These are phyloP conservation scores for Cheirogaleus medius DNA, from an alignment of 2,113 vertebrate genomes.

Conservation along the genomic window DNA sequence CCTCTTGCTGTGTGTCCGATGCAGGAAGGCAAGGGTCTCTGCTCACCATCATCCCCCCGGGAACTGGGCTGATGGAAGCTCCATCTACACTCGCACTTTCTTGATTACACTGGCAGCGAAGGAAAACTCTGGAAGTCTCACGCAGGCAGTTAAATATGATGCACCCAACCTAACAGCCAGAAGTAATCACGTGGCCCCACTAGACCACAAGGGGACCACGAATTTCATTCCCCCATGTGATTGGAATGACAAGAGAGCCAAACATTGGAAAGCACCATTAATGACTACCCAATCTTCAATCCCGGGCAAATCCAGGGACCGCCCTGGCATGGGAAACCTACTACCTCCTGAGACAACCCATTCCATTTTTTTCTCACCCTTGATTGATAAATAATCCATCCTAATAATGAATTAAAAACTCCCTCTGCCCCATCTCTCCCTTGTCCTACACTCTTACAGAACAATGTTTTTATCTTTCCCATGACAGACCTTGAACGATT, in stretches of 20 bases:
- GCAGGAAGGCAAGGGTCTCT: not conserved
- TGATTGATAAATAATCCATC: slow-evolving; percentile 21
- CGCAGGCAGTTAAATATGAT: not conserved
- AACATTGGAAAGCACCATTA: not conserved
- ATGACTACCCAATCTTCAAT: not conserved
- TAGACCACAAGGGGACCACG: not conserved
- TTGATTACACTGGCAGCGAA: not conserved
- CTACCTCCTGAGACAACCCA: not conserved
- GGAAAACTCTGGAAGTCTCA: not conserved
- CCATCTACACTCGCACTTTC: not conserved
- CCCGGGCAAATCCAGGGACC: not conserved
- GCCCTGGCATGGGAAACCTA: not conserved
- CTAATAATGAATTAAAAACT: slow-evolving; percentile 18
- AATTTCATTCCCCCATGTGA: not conserved
- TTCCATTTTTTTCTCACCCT: not conserved
- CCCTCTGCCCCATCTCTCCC: not conserved
- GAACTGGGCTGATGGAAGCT: not conserved
- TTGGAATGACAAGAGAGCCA: not conserved
- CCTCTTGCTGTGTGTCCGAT: not conserved
- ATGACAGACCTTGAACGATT: slow-evolving; percentile 33
- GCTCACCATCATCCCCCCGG: not conserved
- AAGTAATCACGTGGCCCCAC: not conserved
- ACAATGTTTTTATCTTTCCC: slow-evolving; percentile 35
- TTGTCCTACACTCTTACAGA: not conserved
- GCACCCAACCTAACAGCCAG: not conserved